phyloP scores from a whole-genome alignment of 2,113 vertebrate genomes.

The Egretta garzetta region DNA sequence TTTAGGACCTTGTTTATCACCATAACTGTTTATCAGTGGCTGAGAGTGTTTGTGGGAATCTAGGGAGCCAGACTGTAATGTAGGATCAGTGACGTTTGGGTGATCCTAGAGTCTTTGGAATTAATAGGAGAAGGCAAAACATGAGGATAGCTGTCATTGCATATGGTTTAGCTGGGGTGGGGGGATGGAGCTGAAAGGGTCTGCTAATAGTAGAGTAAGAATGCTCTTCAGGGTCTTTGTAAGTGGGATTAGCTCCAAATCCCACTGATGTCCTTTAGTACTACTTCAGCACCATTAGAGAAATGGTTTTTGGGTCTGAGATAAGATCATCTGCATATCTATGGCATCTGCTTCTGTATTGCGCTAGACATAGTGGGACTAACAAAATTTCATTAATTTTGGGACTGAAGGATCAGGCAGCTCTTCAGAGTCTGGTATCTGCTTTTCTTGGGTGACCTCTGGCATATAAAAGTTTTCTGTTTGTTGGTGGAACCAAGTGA shows the following conservation, averaged over 20 bases:
- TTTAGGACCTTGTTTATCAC: not conserved
- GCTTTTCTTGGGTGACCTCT: constrained; percentile 50
- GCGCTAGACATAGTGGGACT: not conserved
- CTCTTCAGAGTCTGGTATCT: not conserved
- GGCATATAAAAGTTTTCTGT: not conserved
- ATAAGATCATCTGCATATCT: not conserved
- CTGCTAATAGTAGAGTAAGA: not conserved
- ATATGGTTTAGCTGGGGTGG: not conserved
- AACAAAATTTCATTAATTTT: not conserved
- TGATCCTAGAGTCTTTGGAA: not conserved
- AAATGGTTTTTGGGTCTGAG: not conserved
- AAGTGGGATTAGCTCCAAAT: not conserved
- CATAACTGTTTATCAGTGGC: not conserved
- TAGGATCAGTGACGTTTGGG: fast-evolving
- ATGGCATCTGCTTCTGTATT: not conserved
- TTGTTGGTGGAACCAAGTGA: not conserved
- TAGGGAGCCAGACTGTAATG: not conserved
- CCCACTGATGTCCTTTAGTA: not conserved
- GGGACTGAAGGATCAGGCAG: not conserved
- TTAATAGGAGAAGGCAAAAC: not conserved
- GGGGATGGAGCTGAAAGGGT: not conserved
- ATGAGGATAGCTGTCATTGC: not conserved
- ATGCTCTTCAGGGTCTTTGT: not conserved
- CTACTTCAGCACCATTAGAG: not conserved
- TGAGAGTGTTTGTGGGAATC: not conserved